Evolutionary conservation across 1,140 invertebrate genomes (phyloP), one percentile per base, ranked within the genome.

Genomic region (Drosophila mayri): DNA sequence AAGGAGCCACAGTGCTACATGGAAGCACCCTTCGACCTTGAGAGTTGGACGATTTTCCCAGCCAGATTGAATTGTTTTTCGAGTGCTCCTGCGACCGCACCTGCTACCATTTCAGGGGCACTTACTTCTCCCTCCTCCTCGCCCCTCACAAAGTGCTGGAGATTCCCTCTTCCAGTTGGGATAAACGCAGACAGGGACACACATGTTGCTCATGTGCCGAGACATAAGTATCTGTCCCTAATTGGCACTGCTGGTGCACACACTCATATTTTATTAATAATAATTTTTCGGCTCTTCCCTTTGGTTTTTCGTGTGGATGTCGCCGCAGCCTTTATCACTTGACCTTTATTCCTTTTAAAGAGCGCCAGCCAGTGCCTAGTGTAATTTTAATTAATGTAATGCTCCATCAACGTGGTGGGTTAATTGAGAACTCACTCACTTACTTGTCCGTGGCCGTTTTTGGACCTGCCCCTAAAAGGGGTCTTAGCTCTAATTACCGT

Each of bases 371-470:
- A 81, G 43, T 78, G 32, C 57, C 66, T 62, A 73, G 57, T 72
- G 58, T 71, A 71, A 49, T 80, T 83, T 54, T 84, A 87, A 87
- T 88, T 84, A 88, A 87, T 66, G 76, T 78, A 76, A 75, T 73
- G 54, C 62, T 71, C 61, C 46, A 47, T 67, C 58, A 79, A 59
- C 70, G 70, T 79, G 59, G 63, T 61, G 50, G 50, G 44, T 81
- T 81, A 78, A 78, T 78, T 78, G 75, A 78, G 75, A 78, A 78
- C 65, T 78, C 63, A 52, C 76, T 61, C 54, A 41, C 49, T 49
- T 49, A 52, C 59, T 54, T 59, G 22, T 44, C 57, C 63, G 41
- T 38, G 52, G 63, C 20, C 43, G 47, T 50, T 47, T 62, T 59
- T 65, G 50, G 35, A 35, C 60, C 20, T 18, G 38, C 73, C 79